Percentiles rank a stretch among this genome's conserved stretches.
Evolutionary conservation across 2,888 invertebrate species (phyloP).

Genomic region (Cabera pusaria): DNA sequence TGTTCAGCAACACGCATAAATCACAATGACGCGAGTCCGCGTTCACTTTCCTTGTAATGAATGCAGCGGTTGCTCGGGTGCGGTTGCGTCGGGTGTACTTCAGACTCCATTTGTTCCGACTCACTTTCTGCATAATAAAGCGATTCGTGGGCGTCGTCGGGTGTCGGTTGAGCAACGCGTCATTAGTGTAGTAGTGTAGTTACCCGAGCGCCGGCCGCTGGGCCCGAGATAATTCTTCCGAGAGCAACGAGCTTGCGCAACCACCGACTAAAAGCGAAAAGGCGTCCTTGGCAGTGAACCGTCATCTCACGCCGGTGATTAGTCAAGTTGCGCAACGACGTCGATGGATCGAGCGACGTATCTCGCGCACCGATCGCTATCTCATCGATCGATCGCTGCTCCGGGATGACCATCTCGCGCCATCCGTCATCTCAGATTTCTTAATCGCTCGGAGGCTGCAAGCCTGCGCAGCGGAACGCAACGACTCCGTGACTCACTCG

Average conservation of each 20-base stretch:
- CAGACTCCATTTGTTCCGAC: slow-evolving; percentile 49
- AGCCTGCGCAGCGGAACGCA: slow-evolving; percentile 36
- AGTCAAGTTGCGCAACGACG: slow-evolving; percentile 59
- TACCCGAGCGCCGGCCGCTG: slow-evolving; percentile 37
- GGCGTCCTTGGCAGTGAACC: slow-evolving; percentile 71
- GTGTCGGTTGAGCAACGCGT: slow-evolving; percentile 49
- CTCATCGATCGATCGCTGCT: slow-evolving; percentile 48
- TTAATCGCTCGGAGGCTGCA: too few relatives aligned
- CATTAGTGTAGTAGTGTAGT: slow-evolving; percentile 53
- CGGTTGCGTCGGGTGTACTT: slow-evolving; percentile 22
- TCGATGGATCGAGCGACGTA: slow-evolving; percentile 38
- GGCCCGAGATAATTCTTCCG: slow-evolving; percentile 49
- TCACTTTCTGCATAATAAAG: slow-evolving; percentile 64
- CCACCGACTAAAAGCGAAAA: slow-evolving; percentile 62
- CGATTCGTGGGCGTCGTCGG: slow-evolving; percentile 52
- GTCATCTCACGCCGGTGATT: slow-evolving; percentile 55
- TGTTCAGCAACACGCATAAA: slow-evolving; percentile 39
- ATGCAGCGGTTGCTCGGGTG: slow-evolving; percentile 36
- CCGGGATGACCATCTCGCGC: slow-evolving; percentile 36
- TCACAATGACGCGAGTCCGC: slow-evolving; percentile 55
- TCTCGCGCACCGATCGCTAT: slow-evolving; percentile 53
- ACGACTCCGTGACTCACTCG: slow-evolving; percentile 43
- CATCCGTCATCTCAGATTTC: slow-evolving; percentile 47
- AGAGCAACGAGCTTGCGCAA: slow-evolving; percentile 50
- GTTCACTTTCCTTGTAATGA: slow-evolving; percentile 50